Evolutionary conservation across 2,888 invertebrate genomes (phyloP), one percentile per base, ranked within the genome.

Genomic region (Leptopilina syphax): DNA sequence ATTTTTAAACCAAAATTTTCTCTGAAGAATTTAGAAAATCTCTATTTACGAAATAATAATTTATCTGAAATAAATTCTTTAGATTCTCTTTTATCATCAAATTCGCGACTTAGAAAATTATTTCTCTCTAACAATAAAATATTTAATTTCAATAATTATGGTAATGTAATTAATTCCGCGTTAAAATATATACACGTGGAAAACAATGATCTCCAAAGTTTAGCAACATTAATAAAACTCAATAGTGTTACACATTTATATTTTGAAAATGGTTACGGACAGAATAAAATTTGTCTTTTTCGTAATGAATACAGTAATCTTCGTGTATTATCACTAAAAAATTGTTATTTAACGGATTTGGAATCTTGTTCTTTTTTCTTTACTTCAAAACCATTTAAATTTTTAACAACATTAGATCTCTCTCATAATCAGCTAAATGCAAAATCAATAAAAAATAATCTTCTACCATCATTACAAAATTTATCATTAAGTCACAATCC

Each of bases 401-500:
- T 27, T 65, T 77, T 77, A 13, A 50, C 41, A 8, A 18, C 41
- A 18, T 24, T 77, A 27, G 65, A 77, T 77, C 24, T 65, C 3
- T 77, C 77, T 18, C 24, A 50, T 18, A 77, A 77, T 65, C 18
- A 50, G 8, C 27, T 77, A 47, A 77, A 50, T 0, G 44, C 5
- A 7, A 1, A 47, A 65, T 65, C 24, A 47, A 1, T 18, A 12
- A 50, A 0, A 7, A 9, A 13, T 9, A 50, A 77, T 3, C 54
- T 10, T 9, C 12, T 54, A 10, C 10, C 7, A n/a, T 44, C 65
- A 1, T 65, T 77, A 4, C 47, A 65, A 65, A 12, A 47, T 44
- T 66, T 66, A 18, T 41, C 65, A 44, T n/a, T 77, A 10, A 65
- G 50, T 77, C 5, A 65, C 18, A 77, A 77, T 18, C 10, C 12